phyloP scores from a whole-genome alignment of 2,113 vertebrate species.

The Crypturellus undulatus region DNA sequence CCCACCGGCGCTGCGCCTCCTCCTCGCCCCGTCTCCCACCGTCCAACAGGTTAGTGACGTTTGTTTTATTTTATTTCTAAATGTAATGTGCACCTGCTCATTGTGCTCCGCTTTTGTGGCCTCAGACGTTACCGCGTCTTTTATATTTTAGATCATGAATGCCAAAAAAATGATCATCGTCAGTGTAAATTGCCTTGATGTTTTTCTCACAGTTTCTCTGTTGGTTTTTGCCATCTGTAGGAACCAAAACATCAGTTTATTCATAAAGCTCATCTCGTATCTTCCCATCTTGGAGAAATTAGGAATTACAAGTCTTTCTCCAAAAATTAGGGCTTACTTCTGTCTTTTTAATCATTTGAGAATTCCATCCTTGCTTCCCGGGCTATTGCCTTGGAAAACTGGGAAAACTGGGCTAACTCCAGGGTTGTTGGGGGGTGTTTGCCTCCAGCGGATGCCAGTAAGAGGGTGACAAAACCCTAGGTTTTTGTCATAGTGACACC shows the following conservation, averaged over 20 bases:
- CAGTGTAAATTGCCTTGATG: conserved; percentile 13
- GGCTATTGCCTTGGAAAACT: neutral
- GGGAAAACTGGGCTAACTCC: neutral
- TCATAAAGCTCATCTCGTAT: neutral
- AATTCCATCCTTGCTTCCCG: neutral
- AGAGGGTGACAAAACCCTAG: neutral
- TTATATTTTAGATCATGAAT: neutral
- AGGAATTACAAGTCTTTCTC: neutral
- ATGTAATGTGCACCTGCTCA: too few relatives aligned
- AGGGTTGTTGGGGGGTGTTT: neutral
- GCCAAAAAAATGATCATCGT: neutral
- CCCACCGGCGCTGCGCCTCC: too few relatives aligned
- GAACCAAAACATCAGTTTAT: neutral
- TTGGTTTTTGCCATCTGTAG: neutral
- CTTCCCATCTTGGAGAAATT: neutral
- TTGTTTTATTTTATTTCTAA: too few relatives aligned
- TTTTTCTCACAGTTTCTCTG: neutral
- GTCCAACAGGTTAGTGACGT: too few relatives aligned
- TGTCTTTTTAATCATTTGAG: neutral
- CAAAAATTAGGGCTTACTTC: neutral
- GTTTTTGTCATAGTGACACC: neutral
- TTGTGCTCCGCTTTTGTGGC: neutral
- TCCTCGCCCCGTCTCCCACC: too few relatives aligned
- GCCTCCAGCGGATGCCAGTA: neutral
- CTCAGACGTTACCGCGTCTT: neutral